Evolutionary conservation across 2,888 invertebrate genomes (phyloP).

Genomic region (Cantharis nigra): DNA sequence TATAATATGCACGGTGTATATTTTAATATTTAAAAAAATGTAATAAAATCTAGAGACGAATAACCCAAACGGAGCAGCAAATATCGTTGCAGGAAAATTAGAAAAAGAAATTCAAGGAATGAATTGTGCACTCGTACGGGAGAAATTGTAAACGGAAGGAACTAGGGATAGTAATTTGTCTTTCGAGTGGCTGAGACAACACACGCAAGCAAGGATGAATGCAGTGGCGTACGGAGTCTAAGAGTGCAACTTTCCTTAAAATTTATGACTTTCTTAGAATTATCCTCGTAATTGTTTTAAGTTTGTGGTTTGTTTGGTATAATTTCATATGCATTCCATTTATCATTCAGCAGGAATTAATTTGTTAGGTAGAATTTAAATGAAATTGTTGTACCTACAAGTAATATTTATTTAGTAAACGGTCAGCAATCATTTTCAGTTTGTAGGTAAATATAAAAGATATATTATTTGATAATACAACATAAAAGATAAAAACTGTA

Average conservation of each 20-base stretch:
- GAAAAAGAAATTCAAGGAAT: conserved; percentile 22
- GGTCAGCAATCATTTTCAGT: not conserved
- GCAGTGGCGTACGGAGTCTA: conserved; percentile 16
- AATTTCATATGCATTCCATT: not conserved
- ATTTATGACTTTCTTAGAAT: conserved; percentile 8
- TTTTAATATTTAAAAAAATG: conserved; percentile 5
- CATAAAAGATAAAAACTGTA: too few relatives aligned
- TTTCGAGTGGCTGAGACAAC: conserved; percentile 35
- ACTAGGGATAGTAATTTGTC: conserved; percentile 46
- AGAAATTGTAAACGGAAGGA: conserved; percentile 42
- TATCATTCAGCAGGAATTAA: not conserved
- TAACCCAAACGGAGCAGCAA: not conserved
- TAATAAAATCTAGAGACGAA: conserved; percentile 6
- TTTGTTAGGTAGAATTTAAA: not conserved
- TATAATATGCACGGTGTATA: not conserved
- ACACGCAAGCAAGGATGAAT: conserved; percentile 24
- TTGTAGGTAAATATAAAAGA: too few relatives aligned
- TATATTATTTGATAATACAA: too few relatives aligned
- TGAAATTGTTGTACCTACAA: not conserved
- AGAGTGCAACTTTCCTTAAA: not conserved
- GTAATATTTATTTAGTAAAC: not conserved
- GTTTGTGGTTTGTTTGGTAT: not conserved
- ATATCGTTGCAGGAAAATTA: conserved; percentile 16
- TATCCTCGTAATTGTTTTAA: conserved; percentile 21
- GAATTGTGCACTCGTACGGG: conserved; percentile 24